phyloP scores from a whole-genome alignment of 2,113 vertebrate genomes.

The Saccopteryx leptura region DNA sequence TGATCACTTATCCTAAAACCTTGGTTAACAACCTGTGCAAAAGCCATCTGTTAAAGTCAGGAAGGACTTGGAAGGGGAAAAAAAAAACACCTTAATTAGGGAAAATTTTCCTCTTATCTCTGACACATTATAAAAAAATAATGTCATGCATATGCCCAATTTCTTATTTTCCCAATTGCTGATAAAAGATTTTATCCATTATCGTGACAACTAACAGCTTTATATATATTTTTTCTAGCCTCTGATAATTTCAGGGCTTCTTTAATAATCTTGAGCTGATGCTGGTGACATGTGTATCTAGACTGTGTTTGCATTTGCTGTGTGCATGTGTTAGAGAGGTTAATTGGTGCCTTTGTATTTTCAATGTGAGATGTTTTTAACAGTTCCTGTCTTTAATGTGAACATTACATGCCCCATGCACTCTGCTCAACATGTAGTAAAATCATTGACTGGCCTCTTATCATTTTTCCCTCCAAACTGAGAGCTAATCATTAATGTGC shows the following conservation, averaged over 20 bases:
- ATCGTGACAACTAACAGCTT: constrained; percentile 52
- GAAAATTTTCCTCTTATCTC: background rate
- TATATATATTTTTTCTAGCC: background rate
- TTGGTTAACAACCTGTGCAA: background rate
- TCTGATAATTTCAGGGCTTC: background rate
- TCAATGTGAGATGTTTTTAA: background rate
- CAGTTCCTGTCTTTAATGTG: background rate
- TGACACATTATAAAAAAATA: background rate
- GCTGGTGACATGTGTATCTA: background rate
- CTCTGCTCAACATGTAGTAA: background rate
- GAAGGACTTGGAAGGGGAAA: background rate
- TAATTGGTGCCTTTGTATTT: background rate
- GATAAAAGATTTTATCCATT: background rate
- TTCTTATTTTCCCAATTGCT: background rate
- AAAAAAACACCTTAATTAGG: background rate
- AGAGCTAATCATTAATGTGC: background rate
- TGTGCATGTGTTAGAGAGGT: no score
- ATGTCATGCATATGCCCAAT: background rate
- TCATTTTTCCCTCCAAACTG: background rate
- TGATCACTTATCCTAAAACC: background rate
- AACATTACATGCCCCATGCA: background rate
- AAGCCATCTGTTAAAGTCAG: background rate
- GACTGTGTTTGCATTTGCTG: background rate
- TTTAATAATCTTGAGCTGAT: background rate
- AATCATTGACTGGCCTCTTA: no score